These are phyloP conservation scores for Trissolcus japonicus DNA, from an alignment of 2,888 invertebrate species.

Conservation along the genomic window DNA sequence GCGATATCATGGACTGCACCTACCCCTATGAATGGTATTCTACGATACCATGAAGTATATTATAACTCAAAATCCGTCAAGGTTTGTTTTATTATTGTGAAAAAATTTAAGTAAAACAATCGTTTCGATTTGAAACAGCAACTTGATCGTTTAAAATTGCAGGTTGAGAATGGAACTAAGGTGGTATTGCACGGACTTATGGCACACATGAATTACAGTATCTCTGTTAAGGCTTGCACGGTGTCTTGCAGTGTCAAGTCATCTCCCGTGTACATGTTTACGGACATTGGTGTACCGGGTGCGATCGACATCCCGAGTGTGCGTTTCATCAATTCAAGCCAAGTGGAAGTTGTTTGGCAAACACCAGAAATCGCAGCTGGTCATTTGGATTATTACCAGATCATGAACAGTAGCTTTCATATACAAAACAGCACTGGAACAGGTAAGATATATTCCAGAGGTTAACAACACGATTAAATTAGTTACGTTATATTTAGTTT, in stretches of 20 bases:
- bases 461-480: too few relatives aligned
- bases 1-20: conserved; percentile 84
- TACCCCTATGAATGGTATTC: conserved; percentile 83
- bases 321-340: conserved; percentile 76
- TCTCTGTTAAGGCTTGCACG: conserved; percentile 85
- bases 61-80: conserved; percentile 70
- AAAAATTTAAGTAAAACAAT: neutral
- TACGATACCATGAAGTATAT: conserved; percentile 82
- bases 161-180: conserved; percentile 19
- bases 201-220: conserved; percentile 83
- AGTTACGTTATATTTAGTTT: neutral
- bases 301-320: conserved; percentile 74
- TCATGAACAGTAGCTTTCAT: conserved; percentile 74
- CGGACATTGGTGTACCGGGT: conserved; percentile 81
- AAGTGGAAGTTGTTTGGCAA: conserved; percentile 77
- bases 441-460: conserved; percentile 55
- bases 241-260: conserved; percentile 81
- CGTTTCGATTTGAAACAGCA: neutral
- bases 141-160: neutral
- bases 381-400: conserved; percentile 77
- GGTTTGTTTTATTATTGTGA: conserved; percentile 8
- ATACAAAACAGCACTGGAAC: conserved; percentile 67
- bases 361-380: conserved; percentile 76
- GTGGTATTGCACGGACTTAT: conserved; percentile 73
- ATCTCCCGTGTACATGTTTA: conserved; percentile 78